These are phyloP conservation scores for Phragmatobia fuliginosa DNA, from an alignment of 2,888 invertebrate species.

Conservation along the genomic window DNA sequence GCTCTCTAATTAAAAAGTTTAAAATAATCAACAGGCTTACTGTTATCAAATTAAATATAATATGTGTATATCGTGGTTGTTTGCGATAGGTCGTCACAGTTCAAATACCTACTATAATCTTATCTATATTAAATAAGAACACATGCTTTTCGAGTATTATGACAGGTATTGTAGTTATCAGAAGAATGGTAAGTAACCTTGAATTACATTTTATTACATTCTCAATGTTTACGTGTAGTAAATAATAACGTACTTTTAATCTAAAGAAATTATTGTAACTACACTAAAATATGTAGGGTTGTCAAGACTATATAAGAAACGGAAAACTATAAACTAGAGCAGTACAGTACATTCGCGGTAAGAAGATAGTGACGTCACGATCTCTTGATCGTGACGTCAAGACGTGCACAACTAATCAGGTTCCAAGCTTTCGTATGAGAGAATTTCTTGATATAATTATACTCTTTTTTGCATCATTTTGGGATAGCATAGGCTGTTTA, in stretches of 20 bases:
- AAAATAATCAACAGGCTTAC: neutral
- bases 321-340: neutral
- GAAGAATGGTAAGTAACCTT: conserved; percentile 1
- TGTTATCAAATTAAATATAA: conserved; percentile 14
- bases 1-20: neutral
- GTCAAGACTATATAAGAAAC: neutral
- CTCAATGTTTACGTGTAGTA: neutral
- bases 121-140: conserved; percentile 4
- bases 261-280: neutral
- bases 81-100: conserved; percentile 26
- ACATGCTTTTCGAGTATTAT: neutral
- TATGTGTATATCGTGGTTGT: conserved; percentile 21
- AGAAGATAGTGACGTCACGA: neutral
- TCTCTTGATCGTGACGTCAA: no score
- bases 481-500: no score
- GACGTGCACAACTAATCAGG: neutral
- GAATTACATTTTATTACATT: neutral
- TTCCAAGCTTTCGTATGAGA: neutral
- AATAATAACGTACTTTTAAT: no score
- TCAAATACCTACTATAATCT: conserved; percentile 17
- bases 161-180: neutral
- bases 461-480: no score
- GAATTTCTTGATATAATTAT: neutral
- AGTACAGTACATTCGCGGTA: neutral
- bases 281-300: neutral